Evolutionary conservation across 2,797 vertebrate genomes (phyloP), one percentile per base, ranked within the genome.

Genomic region (Crypturellus tataupa): DNA sequence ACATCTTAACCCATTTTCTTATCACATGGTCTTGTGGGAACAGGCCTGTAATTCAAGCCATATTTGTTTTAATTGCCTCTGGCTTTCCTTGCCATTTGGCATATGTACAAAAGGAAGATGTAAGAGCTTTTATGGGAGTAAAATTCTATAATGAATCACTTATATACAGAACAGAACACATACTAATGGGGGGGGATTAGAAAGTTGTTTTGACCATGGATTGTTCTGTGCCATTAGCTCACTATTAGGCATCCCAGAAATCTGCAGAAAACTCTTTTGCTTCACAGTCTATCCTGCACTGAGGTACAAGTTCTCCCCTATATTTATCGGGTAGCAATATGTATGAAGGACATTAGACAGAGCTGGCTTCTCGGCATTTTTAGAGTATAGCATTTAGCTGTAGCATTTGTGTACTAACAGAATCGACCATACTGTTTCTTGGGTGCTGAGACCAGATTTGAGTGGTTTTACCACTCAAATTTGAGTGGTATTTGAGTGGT

Each of bases 111-210:
- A 95, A 90, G 44, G 53, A 90, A 29, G 47, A 64, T 56, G 77
- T 67, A 93, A 90, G 72, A 85, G 76, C 49, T 94, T 96, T 95
- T 87, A 88, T 93, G 87, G 72, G 59, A 94, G 35, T 85, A 76
- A 91, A 94, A 94, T 79, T 92, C 64, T 94, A 31, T 60, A 69
- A 78, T 69, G 53, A 63, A 83, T 88, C 80, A 75, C 44, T 88
- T 80, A 27, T 35, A 65, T 89, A 62, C 17, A 75, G 85, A 91
- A 14, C 49, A 87, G 72, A 81, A 6, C 21, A 46, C 31, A 21
- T 47, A 56, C 12, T 76, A 78, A 76, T 55, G 49, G 49, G 10
- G n/a, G 11, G 14, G 40, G 18, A 44, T 82, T 65, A 1, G 4
- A 91, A 88, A 85, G 6, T 86, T 94, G 16, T 24, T 92, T 82